phyloP scores from a whole-genome alignment of 2,888 invertebrate genomes.

The Ptilodon capucinus region DNA sequence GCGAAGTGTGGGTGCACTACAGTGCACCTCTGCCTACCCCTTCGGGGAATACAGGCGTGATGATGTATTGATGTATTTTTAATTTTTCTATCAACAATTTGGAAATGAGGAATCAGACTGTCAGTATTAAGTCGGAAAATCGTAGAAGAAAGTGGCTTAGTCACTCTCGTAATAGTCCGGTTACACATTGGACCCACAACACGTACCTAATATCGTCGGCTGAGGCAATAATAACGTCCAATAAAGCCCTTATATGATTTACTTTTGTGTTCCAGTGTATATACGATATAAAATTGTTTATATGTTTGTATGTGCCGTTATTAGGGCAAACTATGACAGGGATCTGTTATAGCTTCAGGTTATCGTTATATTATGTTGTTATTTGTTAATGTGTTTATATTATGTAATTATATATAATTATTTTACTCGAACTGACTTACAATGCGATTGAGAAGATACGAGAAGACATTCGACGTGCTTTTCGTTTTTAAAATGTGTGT shows the following conservation, averaged over 20 bases:
- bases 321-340: slow-evolving; percentile 29
- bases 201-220: slow-evolving; percentile 55
- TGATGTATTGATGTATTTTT: too few species aligned
- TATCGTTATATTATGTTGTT: background rate
- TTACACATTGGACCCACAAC: slow-evolving; percentile 26
- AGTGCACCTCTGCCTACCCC: too few species aligned
- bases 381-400: background rate
- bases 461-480: too few species aligned
- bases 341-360: background rate
- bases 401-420: too few species aligned
- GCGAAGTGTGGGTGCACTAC: too few species aligned
- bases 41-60: too few species aligned
- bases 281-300: slow-evolving; percentile 63
- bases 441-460: too few species aligned
- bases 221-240: slow-evolving; percentile 69
- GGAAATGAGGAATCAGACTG: too few species aligned
- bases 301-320: slow-evolving; percentile 30
- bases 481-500: too few species aligned
- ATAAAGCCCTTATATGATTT: slow-evolving; percentile 72
- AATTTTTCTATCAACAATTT: too few species aligned
- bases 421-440: too few species aligned
- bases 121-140: too few species aligned
- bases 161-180: slow-evolving; percentile 20
- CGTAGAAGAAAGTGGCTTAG: slow-evolving; percentile 8
- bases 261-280: slow-evolving; percentile 55